phyloP scores from a whole-genome alignment of 2,888 invertebrate genomes.

The Theretra japonica region DNA sequence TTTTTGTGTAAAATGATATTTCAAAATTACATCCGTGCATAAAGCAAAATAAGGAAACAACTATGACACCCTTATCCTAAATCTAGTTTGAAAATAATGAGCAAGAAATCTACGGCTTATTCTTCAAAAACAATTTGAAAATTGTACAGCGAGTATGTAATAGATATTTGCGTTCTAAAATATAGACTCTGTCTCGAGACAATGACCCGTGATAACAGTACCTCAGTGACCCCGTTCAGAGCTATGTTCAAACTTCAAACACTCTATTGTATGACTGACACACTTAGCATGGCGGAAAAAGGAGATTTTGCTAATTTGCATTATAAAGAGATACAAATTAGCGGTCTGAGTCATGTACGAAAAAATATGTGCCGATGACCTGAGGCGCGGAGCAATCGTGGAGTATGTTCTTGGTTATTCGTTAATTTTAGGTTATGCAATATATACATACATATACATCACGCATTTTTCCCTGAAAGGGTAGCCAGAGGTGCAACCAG shows the following conservation, averaged over 20 bases:
- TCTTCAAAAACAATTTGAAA: background rate
- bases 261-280: conserved; percentile 50
- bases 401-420: background rate
- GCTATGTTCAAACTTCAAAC: conserved; percentile 23
- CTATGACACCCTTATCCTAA: too few relatives aligned
- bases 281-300: conserved; percentile 47
- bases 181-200: conserved; percentile 30
- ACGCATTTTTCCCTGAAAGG: too few relatives aligned
- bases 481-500: too few relatives aligned
- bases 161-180: conserved; percentile 2
- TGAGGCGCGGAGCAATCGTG: background rate
- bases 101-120: background rate
- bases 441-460: too few relatives aligned
- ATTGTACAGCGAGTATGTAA: background rate
- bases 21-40: too few relatives aligned
- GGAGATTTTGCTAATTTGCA: conserved; percentile 48
- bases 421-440: background rate
- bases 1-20: too few relatives aligned
- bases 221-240: conserved; percentile 37
- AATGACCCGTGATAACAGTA: conserved; percentile 41
- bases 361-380: conserved; percentile 50
- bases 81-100: too few relatives aligned
- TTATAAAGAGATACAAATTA: conserved; percentile 51
- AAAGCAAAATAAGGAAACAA: too few relatives aligned
- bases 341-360: conserved; percentile 43